These are phyloP conservation scores for Zoanthus gigantus DNA, from an alignment of 92 coral and sea anemone genomes.

Conservation along the genomic window DNA sequence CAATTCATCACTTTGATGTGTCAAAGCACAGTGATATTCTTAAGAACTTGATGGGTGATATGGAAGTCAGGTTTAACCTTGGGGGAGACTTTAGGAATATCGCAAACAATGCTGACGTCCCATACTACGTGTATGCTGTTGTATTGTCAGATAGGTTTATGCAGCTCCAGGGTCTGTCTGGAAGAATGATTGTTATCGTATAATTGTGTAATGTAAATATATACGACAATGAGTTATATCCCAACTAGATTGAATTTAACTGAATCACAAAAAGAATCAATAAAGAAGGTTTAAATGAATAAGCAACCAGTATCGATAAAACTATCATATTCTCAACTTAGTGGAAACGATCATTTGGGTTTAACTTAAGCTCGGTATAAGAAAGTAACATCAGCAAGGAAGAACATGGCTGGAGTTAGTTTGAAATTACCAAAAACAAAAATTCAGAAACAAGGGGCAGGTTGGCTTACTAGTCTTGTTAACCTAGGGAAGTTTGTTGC, in stretches of 20 bases:
- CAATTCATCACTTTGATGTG: constrained; percentile 19
- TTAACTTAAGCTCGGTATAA: background rate
- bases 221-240: background rate
- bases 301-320: constrained; percentile 5
- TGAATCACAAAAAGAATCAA: background rate
- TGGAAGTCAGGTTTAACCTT: constrained; percentile 6
- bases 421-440: too few species aligned
- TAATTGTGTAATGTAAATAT: background rate
- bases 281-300: background rate
- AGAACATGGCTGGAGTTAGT: too few species aligned
- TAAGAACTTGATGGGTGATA: background rate
- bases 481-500: too few species aligned
- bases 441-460: too few species aligned
- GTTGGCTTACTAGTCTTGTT: too few species aligned
- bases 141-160: constrained; percentile 4
- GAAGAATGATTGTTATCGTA: background rate
- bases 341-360: background rate
- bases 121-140: constrained; percentile 7
- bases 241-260: constrained; percentile 2
- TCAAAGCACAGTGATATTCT: constrained; percentile 7
- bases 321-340: constrained; percentile 10
- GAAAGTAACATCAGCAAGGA: too few species aligned
- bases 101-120: background rate
- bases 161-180: background rate
- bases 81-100: constrained; percentile 8